Conservation (phyloP, 2,113 vertebrate genomes). For the Phainopepla nitens region DNA sequence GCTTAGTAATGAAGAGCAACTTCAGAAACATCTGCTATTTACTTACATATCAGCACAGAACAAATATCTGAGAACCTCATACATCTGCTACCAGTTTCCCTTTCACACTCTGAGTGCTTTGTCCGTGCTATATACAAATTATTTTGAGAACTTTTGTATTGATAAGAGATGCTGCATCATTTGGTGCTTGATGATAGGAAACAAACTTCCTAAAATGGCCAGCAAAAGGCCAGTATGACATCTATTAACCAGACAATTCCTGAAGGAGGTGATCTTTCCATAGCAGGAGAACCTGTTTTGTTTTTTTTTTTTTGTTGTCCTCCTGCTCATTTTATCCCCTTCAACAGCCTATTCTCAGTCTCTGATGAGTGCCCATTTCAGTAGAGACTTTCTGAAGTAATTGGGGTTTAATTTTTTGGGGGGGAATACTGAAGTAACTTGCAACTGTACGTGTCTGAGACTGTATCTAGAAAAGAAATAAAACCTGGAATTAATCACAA, state of each 20-base stretch:
- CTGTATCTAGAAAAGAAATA: not conserved
- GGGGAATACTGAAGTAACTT: not conserved
- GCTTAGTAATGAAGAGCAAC: not conserved
- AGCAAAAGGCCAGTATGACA: not conserved
- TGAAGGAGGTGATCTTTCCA: not conserved
- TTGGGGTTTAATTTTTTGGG: not conserved
- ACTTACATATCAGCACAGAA: not conserved
- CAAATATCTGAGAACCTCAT: not conserved
- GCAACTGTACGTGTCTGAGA: not conserved
- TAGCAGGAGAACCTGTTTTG: not conserved
- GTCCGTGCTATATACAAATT: not conserved
- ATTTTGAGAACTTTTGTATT: not conserved
- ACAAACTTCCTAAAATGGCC: not conserved
- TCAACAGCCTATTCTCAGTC: not conserved
- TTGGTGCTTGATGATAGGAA: not conserved
- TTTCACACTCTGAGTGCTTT: not conserved
- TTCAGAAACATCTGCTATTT: not conserved
- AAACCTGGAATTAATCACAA: not conserved
- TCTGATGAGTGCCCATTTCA: not conserved
- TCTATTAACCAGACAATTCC: not conserved
- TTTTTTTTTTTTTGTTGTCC: not conserved
- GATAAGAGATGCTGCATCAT: not conserved
- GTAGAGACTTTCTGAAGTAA: not conserved
- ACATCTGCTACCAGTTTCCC: not conserved
- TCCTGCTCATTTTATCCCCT: not conserved